A percentile compares a stretch with the other conserved stretches of the same genome.
These are phyloP conservation scores for Heliconius congener DNA, from an alignment of 1,140 invertebrate species.

Conservation along the genomic window DNA sequence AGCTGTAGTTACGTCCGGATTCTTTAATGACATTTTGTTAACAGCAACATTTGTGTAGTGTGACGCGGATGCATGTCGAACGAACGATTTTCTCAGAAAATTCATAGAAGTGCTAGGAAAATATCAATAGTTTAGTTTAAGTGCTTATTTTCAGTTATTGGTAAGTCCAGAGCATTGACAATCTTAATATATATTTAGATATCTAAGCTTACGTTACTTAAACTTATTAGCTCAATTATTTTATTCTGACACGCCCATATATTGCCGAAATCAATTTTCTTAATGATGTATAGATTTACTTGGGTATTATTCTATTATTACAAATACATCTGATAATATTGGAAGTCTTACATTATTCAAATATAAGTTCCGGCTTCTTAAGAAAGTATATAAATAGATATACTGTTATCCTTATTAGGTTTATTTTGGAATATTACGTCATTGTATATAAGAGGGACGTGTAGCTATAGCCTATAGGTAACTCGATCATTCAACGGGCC, in stretches of 20 bases:
- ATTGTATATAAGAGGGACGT: conserved; percentile 62
- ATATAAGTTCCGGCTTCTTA: conserved; percentile 15
- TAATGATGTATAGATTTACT: conserved; percentile 7
- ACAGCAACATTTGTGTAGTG: conserved; percentile 57
- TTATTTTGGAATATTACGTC: conserved; percentile 80
- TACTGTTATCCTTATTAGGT: conserved; percentile 70
- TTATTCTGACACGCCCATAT: conserved; percentile 72
- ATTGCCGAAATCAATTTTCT: conserved; percentile 47
- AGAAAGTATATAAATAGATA: conserved; percentile 53
- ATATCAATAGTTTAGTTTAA: conserved; percentile 23
- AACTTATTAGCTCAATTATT: conserved; percentile 1
- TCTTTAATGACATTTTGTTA: conserved; percentile 24
- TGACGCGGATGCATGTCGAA: conserved; percentile 66
- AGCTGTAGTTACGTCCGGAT: not conserved
- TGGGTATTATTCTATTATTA: not conserved
- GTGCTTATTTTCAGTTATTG: conserved; percentile 24
- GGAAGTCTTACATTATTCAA: not conserved
- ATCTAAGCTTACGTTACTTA: not conserved
- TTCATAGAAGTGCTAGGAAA: conserved; percentile 46
- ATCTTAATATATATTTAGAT: not conserved
- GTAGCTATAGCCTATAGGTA: conserved; percentile 46
- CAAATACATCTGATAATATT: not conserved
- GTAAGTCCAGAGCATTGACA: conserved; percentile 22
- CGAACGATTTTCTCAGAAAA: conserved; percentile 61
- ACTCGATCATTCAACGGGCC: conserved; percentile 8